Conservation (phyloP, 2,113 vertebrate genomes). For the Ammospiza nelsoni region DNA sequence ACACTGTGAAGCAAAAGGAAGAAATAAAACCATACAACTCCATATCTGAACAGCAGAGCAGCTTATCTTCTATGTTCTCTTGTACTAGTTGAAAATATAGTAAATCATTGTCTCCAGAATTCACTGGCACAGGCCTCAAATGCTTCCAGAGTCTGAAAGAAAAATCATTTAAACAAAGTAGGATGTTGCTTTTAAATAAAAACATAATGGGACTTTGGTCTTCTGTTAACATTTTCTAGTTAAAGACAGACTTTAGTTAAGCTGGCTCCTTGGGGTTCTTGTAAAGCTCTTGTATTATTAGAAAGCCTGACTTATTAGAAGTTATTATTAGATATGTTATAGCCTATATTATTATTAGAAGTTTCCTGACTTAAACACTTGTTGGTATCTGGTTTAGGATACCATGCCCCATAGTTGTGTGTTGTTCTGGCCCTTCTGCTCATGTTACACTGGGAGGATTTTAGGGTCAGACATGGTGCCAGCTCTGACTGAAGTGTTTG, state of each 20-base stretch:
- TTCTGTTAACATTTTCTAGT: neutral
- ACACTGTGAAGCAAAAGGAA: neutral
- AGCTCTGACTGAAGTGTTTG: neutral
- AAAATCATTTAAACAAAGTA: neutral
- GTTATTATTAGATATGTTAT: no score
- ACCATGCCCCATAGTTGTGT: neutral
- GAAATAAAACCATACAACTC: neutral
- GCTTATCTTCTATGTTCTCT: neutral
- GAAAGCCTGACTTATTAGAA: neutral
- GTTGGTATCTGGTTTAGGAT: neutral
- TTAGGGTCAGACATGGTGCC: neutral
- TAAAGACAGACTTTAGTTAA: neutral
- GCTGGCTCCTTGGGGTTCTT: neutral
- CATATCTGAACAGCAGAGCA: neutral
- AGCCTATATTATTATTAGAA: neutral
- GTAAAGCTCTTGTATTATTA: neutral
- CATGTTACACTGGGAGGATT: rapidly evolving
- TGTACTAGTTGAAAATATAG: neutral
- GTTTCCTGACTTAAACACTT: neutral
- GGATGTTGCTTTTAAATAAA: neutral
- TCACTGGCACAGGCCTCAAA: neutral
- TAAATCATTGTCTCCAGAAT: neutral
- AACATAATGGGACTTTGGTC: neutral
- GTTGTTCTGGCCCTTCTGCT: neutral
- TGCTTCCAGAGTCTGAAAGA: neutral